Base-by-base conservation (phyloP, 2,888 invertebrate genomes). In the Pollenia griseotomentosa region DNA sequence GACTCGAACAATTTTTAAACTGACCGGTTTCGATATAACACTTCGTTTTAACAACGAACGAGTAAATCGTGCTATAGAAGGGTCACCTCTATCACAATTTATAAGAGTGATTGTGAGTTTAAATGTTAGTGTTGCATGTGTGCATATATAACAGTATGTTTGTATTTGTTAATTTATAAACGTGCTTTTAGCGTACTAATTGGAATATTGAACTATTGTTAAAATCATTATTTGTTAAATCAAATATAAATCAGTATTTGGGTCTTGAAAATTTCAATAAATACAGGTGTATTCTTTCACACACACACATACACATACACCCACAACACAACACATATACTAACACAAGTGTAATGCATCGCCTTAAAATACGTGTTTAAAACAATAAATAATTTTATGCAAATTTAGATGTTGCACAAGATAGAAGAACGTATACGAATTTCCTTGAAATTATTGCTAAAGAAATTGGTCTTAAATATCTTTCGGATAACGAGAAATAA, bases 221-320 rank as follows among this genome's bases (percentile, higher is more conserved):
- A 44, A 40, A 68, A 73, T 57, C 73, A 63, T 53, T 73, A 65
- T 81, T 81, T 71, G 71, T 73, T 42, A 71, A 70, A 73, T 81
- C 65, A 73, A 81, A 73, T 81, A 81, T 65, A 65, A 73, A 73
- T 81, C 16, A 55, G 53, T 53, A 63, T 73, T 80, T 55, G 53
- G 55, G n/a, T 61, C 44, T 70, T 63, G 68, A 40, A 66, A 48
- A 55, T 61, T 66, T 57, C 14, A 7, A 48, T 61, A 53, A 19
- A 16, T 53, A 59, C 46, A 73, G 42, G 46, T 44, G 33, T 57
- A 65, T 46, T 11, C 46, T 48, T 51, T 33, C 33, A 23, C 44
- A 33, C 2, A 33, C 9, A 33, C 16, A 57, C 53, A 65, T 51
- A 65, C 23, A 23, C 23, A 2, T 3, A 23, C 23, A 19, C 19